phyloP scores from a whole-genome alignment of 2,113 vertebrate species.

The Anarrhichthys ocellatus region DNA sequence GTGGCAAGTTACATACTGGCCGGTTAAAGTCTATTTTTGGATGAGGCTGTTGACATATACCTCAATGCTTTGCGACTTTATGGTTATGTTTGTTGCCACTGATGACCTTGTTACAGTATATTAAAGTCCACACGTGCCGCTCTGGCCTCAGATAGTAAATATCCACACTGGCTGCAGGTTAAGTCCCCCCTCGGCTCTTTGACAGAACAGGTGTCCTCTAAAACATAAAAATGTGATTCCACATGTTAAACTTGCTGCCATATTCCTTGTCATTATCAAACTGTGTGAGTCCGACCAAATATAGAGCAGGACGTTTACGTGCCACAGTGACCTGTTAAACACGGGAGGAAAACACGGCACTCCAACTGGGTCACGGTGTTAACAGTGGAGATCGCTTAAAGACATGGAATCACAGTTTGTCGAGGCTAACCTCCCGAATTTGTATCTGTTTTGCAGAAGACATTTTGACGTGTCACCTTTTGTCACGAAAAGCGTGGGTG shows the following conservation, averaged over 20 bases:
- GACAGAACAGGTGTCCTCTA: not conserved
- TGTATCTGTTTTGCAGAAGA: not conserved
- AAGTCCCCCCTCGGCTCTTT: not conserved
- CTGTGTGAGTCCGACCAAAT: not conserved
- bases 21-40: conserved; percentile 37
- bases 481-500: not conserved
- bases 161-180: not conserved
- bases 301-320: conserved; percentile 20
- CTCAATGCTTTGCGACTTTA: not conserved
- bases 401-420: not conserved
- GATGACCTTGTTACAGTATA: conserved; percentile 17
- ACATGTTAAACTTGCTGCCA: not conserved
- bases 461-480: not conserved
- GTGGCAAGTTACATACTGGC: not conserved
- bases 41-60: conserved; percentile 25
- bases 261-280: not conserved
- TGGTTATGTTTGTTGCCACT: conserved; percentile 24
- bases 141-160: conserved; percentile 10
- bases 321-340: conserved; percentile 44
- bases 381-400: not conserved
- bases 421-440: not conserved
- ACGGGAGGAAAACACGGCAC: not conserved
- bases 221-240: not conserved
- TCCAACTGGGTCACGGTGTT: not conserved
- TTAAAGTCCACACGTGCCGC: conserved; percentile 5